Evolutionary conservation across 2,113 vertebrate genomes (phyloP).

Genomic region (Spea bombifrons): DNA sequence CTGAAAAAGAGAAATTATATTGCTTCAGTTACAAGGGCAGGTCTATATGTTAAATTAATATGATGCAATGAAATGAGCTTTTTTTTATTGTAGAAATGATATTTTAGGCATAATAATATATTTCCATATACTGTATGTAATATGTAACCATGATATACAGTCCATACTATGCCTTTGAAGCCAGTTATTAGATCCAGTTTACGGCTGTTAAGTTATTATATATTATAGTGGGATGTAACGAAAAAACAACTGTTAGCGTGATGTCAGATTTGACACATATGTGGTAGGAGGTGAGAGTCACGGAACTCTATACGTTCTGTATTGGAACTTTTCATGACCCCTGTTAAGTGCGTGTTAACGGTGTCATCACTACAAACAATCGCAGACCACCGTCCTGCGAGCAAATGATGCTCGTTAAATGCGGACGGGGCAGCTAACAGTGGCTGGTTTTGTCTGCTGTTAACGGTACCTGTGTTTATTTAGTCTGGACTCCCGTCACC

Average conservation of each 20-base stretch:
- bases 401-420: slow-evolving; percentile 1
- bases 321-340: not conserved
- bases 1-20: too few relatives aligned
- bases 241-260: not conserved
- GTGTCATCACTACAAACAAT: slow-evolving; percentile 7
- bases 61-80: too few relatives aligned
- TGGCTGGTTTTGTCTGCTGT: slow-evolving; percentile 3
- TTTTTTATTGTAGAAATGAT: too few relatives aligned
- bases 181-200: too few relatives aligned
- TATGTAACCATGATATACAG: too few relatives aligned
- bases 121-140: too few relatives aligned
- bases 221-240: too few relatives aligned
- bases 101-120: too few relatives aligned
- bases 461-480: slow-evolving; percentile 10
- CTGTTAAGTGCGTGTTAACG: slow-evolving; percentile 5
- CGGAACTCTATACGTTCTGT: not conserved
- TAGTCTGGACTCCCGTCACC: slow-evolving; percentile 6
- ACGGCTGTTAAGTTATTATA: too few relatives aligned
- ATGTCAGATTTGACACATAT: not conserved
- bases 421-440: not conserved
- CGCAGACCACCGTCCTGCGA: not conserved
- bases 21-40: too few relatives aligned
- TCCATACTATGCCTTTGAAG: too few relatives aligned
- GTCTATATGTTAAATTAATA: too few relatives aligned
- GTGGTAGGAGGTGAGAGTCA: not conserved